phyloP scores from a whole-genome alignment of 1,140 invertebrate species.

The Scaptomyza hsui region DNA sequence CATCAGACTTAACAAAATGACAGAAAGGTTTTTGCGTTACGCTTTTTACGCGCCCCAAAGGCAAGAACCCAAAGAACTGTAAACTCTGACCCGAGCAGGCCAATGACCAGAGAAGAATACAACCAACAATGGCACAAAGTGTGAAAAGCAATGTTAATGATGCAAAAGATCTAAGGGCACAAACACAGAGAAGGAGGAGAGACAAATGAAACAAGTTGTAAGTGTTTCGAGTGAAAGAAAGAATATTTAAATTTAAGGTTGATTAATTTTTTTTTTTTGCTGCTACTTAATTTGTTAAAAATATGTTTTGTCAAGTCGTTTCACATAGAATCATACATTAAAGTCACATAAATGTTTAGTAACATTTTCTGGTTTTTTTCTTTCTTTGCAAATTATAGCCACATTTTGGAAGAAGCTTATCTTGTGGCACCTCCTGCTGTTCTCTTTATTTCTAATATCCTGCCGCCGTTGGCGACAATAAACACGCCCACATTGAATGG shows the following conservation, averaged over 20 bases:
- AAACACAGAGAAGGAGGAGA: conserved; percentile 20
- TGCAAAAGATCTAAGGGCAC: conserved; percentile 29
- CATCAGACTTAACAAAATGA: conserved; percentile 48
- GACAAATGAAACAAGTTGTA: conserved; percentile 61
- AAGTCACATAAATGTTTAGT: conserved; percentile 17
- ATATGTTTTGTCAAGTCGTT: neutral
- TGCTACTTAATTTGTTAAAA: neutral
- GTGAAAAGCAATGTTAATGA: conserved; percentile 76
- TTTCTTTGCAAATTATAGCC: conserved; percentile 27
- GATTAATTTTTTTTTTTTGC: neutral
- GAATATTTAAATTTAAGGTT: conserved; percentile 10
- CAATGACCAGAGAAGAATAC: conserved; percentile 68
- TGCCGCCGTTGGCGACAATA: conserved; percentile 67
- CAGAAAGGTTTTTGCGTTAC: conserved; percentile 29
- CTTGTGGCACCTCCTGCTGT: conserved; percentile 59
- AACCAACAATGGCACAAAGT: conserved; percentile 70
- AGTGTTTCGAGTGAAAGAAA: conserved; percentile 12
- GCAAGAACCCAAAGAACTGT: conserved; percentile 26
- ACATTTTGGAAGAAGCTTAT: conserved; percentile 32
- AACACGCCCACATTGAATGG: conserved; percentile 74
- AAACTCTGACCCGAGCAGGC: conserved; percentile 31
- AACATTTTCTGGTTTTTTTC: neutral
- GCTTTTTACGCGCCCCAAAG: conserved; percentile 40
- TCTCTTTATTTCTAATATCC: conserved; percentile 77
- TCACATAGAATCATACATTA: conserved; percentile 15